A percentile compares a stretch with the other conserved stretches of the same genome.
Evolutionary conservation across 2,888 invertebrate species (phyloP).

Genomic region (Nemapogon koenigi): DNA sequence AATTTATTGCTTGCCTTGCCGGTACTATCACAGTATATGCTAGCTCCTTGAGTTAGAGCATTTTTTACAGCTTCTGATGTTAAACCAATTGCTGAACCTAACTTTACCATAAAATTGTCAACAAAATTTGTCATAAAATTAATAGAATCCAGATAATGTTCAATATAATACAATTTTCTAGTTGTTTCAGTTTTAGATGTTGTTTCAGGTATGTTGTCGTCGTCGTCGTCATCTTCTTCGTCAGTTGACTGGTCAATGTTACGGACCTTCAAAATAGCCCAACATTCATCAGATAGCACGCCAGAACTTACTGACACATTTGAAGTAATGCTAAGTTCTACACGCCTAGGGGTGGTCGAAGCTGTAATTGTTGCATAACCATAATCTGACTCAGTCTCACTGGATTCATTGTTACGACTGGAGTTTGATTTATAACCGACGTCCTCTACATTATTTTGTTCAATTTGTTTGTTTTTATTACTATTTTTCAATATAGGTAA

Average conservation of each 20-base stretch:
- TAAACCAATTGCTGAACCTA: conserved; percentile 67
- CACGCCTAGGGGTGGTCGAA: conserved; percentile 63
- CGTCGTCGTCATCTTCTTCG: conserved; percentile 42
- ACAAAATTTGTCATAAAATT: conserved; percentile 75
- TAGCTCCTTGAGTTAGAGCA: conserved; percentile 69
- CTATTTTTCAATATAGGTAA: conserved; percentile 45
- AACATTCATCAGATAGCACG: conserved; percentile 57
- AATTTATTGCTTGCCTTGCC: conserved; percentile 41
- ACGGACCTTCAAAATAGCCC: conserved; percentile 48
- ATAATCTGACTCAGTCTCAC: conserved; percentile 66
- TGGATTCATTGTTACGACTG: conserved; percentile 45
- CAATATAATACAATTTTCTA: conserved; percentile 44
- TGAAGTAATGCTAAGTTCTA: conserved; percentile 46
- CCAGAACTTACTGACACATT: conserved; percentile 44
- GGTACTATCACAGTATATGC: conserved; percentile 66
- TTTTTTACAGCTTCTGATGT: conserved; percentile 53
- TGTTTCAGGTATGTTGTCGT: conserved; percentile 20
- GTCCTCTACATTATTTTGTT: conserved; percentile 35
- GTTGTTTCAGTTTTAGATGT: conserved; percentile 32
- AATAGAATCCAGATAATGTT: conserved; percentile 68
- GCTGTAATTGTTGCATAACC: conserved; percentile 69
- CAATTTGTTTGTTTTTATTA: conserved; percentile 27
- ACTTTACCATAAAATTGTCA: conserved; percentile 65
- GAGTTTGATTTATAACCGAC: conserved; percentile 64
- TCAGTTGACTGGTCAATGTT: conserved; percentile 26